These are phyloP conservation scores for Oscheius onirici DNA, from an alignment of 2,888 invertebrate genomes.

Conservation along the genomic window DNA sequence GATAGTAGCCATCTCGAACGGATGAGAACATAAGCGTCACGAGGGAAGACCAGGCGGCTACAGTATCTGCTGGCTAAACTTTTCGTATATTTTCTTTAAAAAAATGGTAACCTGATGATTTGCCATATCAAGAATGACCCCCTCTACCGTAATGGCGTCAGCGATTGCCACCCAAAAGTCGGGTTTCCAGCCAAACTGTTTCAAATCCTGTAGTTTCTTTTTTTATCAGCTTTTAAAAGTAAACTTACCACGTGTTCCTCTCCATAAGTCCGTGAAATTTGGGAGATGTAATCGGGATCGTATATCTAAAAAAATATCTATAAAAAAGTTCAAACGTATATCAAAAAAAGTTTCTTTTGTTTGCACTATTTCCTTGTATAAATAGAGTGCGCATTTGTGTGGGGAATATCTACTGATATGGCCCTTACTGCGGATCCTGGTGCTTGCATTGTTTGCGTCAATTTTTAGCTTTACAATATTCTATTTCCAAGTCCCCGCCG, in stretches of 20 bases:
- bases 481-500: not conserved
- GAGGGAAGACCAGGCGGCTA: slow-evolving; percentile 68
- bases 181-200: slow-evolving; percentile 69
- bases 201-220: slow-evolving; percentile 43
- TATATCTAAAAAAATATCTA: slow-evolving; percentile 64
- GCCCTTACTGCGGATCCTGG: too few species aligned
- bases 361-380: not conserved
- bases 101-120: slow-evolving; percentile 57
- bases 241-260: slow-evolving; percentile 61
- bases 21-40: slow-evolving; percentile 67
- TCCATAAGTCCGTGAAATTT: slow-evolving; percentile 60
- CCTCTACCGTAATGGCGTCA: slow-evolving; percentile 70
- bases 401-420: not conserved
- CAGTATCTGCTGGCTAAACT: slow-evolving; percentile 67
- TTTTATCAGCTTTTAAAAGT: too few species aligned
- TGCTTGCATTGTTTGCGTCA: too few species aligned
- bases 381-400: not conserved
- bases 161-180: slow-evolving; percentile 71
- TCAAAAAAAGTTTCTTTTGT: not conserved
- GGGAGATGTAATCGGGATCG: slow-evolving; percentile 62
- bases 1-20: slow-evolving; percentile 70
- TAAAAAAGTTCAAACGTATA: too few species aligned
- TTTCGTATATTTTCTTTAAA: not conserved
- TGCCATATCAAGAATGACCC: slow-evolving; percentile 68
- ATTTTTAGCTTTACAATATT: too few species aligned